phyloP scores from a whole-genome alignment of 2,113 vertebrate species.

The Proteles cristata region DNA sequence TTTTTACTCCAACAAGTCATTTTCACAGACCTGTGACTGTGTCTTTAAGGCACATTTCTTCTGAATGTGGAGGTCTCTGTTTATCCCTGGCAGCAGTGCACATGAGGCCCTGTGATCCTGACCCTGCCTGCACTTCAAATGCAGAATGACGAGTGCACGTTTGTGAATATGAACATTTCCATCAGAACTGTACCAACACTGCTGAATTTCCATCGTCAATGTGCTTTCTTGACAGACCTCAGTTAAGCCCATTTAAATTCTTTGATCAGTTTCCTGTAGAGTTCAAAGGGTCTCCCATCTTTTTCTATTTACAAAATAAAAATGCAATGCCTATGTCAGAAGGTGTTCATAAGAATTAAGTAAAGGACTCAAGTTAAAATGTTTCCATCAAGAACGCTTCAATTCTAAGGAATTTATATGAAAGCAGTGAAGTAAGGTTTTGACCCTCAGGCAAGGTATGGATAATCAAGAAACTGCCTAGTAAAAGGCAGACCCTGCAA shows the following conservation, averaged over 20 bases:
- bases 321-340: not conserved
- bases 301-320: conserved; percentile 12
- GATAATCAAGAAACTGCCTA: not conserved
- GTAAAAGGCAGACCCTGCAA: not conserved
- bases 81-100: not conserved
- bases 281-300: not conserved
- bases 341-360: not conserved
- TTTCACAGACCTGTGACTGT: not conserved
- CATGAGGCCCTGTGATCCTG: accelerated
- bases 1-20: not conserved
- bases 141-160: accelerated
- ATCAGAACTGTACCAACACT: not conserved
- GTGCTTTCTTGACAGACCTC: not conserved
- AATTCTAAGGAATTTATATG: not conserved
- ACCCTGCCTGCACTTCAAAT: not conserved
- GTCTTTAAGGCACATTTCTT: not conserved
- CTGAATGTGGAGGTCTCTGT: not conserved
- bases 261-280: not conserved
- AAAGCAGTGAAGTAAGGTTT: not conserved
- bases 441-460: not conserved
- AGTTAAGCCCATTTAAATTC: not conserved
- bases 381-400: not conserved
- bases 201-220: not conserved
- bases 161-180: not conserved
- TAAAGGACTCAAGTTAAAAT: not conserved